These are phyloP conservation scores for Hippocampus guttulatus DNA, from an alignment of 2,113 vertebrate genomes.

Conservation along the genomic window DNA sequence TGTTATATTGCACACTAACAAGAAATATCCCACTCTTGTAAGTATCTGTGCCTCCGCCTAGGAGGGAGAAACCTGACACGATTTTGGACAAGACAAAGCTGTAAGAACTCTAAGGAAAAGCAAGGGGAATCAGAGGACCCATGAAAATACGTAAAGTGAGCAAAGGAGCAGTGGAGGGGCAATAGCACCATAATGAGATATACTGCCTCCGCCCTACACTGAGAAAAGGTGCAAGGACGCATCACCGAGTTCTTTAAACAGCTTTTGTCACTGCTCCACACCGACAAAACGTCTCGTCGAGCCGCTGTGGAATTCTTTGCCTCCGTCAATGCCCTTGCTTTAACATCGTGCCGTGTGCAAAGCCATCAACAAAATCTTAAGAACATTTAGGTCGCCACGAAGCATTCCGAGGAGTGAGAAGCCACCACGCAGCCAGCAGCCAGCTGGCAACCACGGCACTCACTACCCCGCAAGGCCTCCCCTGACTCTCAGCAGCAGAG, in stretches of 20 bases:
- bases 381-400: neutral
- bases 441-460: conserved; percentile 8
- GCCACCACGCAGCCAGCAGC: conserved; percentile 16
- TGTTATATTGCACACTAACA: conserved; percentile 76
- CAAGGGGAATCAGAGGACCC: conserved; percentile 49
- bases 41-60: conserved; percentile 43
- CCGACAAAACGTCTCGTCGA: conserved; percentile 34
- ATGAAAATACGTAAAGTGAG: conserved; percentile 60
- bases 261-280: conserved; percentile 38
- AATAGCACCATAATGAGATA: conserved; percentile 76
- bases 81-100: conserved; percentile 49
- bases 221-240: neutral
- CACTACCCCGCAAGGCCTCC: conserved; percentile 3
- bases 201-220: conserved; percentile 56
- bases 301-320: conserved; percentile 21
- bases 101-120: conserved; percentile 33
- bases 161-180: conserved; percentile 52
- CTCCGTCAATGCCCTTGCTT: conserved; percentile 18
- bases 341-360: conserved; percentile 52
- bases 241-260: conserved; percentile 37
- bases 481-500: conserved; percentile 27
- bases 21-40: conserved; percentile 59
- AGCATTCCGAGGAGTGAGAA: conserved; percentile 4
- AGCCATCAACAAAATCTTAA: conserved; percentile 48
- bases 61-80: conserved; percentile 49